phyloP scores from a whole-genome alignment of 2,113 vertebrate genomes.

The Hoplias malabaricus region DNA sequence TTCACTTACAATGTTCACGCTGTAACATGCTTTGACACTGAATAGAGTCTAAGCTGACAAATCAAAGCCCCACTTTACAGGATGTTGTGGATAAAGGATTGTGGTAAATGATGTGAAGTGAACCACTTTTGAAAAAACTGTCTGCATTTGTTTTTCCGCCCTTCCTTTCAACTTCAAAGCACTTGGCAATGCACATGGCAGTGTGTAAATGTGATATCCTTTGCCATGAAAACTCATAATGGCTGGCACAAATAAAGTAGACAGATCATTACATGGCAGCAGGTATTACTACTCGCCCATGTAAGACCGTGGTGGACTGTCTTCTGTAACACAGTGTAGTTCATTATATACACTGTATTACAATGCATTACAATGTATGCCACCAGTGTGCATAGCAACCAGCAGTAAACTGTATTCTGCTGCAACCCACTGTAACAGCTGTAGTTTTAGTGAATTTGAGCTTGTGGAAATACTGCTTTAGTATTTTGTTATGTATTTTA shows the following conservation, averaged over 20 bases:
- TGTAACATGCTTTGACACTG: neutral
- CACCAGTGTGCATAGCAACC: too few species aligned
- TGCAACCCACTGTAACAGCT: too few species aligned
- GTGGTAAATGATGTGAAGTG: neutral
- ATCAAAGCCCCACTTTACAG: neutral
- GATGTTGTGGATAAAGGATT: neutral
- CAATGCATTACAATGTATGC: too few species aligned
- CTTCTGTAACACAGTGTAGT: neutral
- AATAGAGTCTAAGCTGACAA: neutral
- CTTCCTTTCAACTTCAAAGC: neutral
- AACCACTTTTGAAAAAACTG: neutral
- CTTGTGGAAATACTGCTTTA: too few species aligned
- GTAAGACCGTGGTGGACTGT: neutral
- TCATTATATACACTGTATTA: neutral
- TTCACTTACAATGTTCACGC: neutral
- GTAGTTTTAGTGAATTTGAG: too few species aligned
- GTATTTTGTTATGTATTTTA: too few species aligned
- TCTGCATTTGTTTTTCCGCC: neutral
- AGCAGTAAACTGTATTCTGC: too few species aligned
- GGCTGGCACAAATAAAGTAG: conserved; percentile 14
- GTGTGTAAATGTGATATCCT: neutral
- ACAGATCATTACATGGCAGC: neutral
- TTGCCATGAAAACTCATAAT: conserved; percentile 22
- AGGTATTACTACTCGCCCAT: neutral
- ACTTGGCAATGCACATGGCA: conserved; percentile 6